Conservation (phyloP, 2,113 vertebrate genomes). For the Solenodon paradoxus region DNA sequence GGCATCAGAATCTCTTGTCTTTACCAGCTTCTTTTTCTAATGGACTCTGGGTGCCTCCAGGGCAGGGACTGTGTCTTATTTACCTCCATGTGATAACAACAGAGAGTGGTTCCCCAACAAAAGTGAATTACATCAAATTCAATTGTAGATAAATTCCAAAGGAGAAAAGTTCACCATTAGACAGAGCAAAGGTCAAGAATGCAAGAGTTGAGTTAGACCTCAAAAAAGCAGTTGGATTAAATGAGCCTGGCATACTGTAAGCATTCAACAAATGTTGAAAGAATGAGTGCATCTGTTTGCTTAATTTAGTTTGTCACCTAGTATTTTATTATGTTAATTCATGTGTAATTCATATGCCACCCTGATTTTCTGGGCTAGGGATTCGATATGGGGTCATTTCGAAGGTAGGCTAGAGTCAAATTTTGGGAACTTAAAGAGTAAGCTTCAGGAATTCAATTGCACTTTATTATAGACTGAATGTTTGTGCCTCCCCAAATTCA, state of each 20-base stretch:
- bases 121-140: background rate
- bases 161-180: background rate
- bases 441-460: background rate
- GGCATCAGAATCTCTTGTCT: background rate
- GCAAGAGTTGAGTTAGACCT: background rate
- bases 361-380: background rate
- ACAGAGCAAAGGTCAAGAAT: background rate
- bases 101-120: background rate
- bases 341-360: background rate
- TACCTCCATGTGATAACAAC: background rate
- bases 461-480: background rate
- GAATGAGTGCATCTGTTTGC: background rate
- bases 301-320: background rate
- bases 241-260: background rate
- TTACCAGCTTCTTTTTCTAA: background rate
- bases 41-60: background rate
- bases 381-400: background rate
- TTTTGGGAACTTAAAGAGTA: background rate
- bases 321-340: background rate
- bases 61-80: background rate
- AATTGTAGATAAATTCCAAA: background rate
- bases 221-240: background rate
- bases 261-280: background rate
- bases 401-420: background rate
- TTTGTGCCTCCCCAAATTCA: background rate